Base-by-base conservation (phyloP, 2,888 invertebrate genomes). In the Hirtodrosophila trivittata region DNA sequence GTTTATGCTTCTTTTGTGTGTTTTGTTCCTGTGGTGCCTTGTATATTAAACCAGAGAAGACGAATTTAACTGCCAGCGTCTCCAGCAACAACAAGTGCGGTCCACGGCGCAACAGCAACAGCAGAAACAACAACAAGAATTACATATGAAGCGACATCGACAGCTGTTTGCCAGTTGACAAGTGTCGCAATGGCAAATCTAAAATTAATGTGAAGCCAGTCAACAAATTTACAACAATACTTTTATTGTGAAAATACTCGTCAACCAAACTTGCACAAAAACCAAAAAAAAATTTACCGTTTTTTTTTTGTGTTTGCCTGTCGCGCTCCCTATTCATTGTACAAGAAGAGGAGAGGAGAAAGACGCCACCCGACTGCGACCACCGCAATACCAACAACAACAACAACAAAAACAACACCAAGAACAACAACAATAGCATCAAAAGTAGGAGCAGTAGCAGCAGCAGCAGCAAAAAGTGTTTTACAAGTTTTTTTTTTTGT, bases 141-240 rank as follows among this genome's bases (percentile, higher is more conserved):
- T 43, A 47, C 66, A 56, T 43, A 43, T 47, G 18, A 25, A 49
- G 50, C 60, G 18, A 50, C 57, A 51, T 51, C 51, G 58, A 65
- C 84, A 86, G 84, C 80, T 80, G 80, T 86, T 80, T 73, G 70
- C 42, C 50, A 55, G 69, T 66, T 54, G 62, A 66, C 56, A 69
- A 51, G 45, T 37, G 52, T 51, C 33, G 39, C 18, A 51, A 45
- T 47, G 35, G n/a, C 41, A 39, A 49, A 67, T 62, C 37, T 14
- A 18, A 62, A 56, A 45, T 49, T 37, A 41, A 62, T 45, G 35
- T 45, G 32, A 60, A 58, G 30, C 9, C 14, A 46, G 41, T 46
- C 12, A 43, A 50, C n/a, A 45, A 58, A 63, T 56, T 39, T 38
- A 58, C 33, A 56, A 49, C 14, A 51, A 55, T 33, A 45, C 38